Evolutionary conservation across 2,113 vertebrate genomes (phyloP).

Genomic region (Trochalopteron elliotii): DNA sequence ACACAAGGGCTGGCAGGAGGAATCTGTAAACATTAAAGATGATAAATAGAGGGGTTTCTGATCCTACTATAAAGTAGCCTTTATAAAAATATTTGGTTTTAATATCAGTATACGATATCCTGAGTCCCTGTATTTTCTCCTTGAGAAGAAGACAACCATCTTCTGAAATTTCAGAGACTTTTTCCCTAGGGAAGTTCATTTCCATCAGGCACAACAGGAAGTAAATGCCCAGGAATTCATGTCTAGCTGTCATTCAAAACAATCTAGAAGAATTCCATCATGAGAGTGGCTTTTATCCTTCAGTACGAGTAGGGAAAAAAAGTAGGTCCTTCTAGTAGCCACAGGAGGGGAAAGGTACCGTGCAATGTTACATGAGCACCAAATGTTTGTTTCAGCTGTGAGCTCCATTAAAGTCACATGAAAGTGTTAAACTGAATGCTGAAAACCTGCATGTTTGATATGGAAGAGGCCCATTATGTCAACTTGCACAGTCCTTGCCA

Average conservation of each 20-base stretch:
- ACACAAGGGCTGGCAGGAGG: background rate
- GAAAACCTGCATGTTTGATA: background rate
- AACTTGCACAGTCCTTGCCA: slow-evolving; percentile 47
- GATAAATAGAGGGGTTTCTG: background rate
- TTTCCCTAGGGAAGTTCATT: background rate
- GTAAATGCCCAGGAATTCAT: background rate
- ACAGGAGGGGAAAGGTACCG: background rate
- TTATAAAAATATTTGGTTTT: background rate
- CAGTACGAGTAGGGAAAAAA: background rate
- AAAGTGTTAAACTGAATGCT: slow-evolving; percentile 7
- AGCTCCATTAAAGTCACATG: background rate
- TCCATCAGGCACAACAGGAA: background rate
- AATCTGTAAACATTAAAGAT: background rate
- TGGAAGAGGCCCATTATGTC: slow-evolving; percentile 30
- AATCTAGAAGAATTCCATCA: rapidly evolving
- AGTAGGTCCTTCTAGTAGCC: background rate
- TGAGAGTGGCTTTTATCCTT: background rate
- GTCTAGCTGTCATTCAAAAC: background rate
- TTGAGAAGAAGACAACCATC: background rate
- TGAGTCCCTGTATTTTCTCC: background rate
- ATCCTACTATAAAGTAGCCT: background rate
- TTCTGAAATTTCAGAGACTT: background rate
- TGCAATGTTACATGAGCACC: rapidly evolving
- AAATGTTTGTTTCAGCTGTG: background rate
- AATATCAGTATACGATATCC: background rate